Conservation (phyloP, 2,113 vertebrate species). For the Larimichthys crocea region DNA sequence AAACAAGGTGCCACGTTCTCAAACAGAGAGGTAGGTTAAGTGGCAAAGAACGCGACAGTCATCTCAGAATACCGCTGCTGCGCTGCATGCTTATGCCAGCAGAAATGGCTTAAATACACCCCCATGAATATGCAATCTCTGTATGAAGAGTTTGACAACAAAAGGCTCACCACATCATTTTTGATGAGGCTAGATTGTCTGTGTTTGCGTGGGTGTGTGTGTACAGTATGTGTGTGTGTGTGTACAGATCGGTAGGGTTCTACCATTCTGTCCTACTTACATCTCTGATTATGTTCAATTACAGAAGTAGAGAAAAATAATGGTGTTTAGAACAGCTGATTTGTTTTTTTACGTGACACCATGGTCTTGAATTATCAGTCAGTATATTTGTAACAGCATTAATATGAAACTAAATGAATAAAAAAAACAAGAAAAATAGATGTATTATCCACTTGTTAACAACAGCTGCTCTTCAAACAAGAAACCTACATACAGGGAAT, state of each 20-base stretch:
- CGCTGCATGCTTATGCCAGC: conserved; percentile 85
- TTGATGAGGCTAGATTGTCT: conserved; percentile 74
- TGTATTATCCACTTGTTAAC: not conserved
- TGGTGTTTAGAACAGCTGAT: conserved; percentile 84
- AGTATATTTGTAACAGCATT: not conserved
- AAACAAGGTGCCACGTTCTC: conserved; percentile 58
- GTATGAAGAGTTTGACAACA: conserved; percentile 83
- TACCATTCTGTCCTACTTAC: conserved; percentile 66
- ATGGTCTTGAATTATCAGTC: not conserved
- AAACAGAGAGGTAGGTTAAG: conserved; percentile 74
- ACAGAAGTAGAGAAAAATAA: conserved; percentile 34
- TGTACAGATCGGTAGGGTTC: conserved; percentile 36
- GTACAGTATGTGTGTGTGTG: conserved; percentile 36
- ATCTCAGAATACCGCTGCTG: conserved; percentile 66
- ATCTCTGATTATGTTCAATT: conserved; percentile 53
- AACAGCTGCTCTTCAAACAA: not conserved
- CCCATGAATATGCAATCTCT: conserved; percentile 82
- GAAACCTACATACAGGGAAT: not conserved
- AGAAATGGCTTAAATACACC: conserved; percentile 84
- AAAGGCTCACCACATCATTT: conserved; percentile 74
- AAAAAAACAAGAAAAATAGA: not conserved
- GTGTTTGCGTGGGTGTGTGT: conserved; percentile 28
- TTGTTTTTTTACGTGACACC: conserved; percentile 53
- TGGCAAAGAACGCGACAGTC: conserved; percentile 68
- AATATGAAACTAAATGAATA: not conserved